phyloP scores from a whole-genome alignment of 2,888 invertebrate genomes.

The Noctua pronuba region DNA sequence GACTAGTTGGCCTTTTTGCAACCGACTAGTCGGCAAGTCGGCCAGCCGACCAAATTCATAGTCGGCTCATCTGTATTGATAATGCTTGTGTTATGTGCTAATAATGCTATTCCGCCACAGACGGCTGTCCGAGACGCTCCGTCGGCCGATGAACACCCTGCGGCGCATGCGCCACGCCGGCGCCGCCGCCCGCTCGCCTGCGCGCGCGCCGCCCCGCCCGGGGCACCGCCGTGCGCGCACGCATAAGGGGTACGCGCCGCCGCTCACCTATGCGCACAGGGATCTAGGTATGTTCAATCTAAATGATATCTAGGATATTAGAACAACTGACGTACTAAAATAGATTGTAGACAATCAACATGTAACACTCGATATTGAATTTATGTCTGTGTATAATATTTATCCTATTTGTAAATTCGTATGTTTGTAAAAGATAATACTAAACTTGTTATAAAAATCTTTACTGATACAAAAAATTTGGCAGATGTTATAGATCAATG shows the following conservation, averaged over 20 bases:
- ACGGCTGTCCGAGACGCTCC: constrained; percentile 97
- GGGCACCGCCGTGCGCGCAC: constrained; percentile 77
- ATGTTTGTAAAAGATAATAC: too few species aligned
- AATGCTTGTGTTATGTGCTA: background rate
- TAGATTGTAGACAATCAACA: too few species aligned
- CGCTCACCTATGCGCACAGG: constrained; percentile 75
- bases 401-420: too few species aligned
- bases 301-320: too few species aligned
- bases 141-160: constrained; percentile 97
- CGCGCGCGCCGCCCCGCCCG: constrained; percentile 73
- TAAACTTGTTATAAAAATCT: too few species aligned
- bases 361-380: background rate
- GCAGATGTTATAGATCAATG: too few species aligned
- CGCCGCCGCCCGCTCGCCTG: constrained; percentile 77
- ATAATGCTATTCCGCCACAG: constrained; percentile 65
- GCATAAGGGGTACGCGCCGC: constrained; percentile 85
- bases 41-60: background rate
- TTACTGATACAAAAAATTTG: too few species aligned
- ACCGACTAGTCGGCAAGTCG: too few species aligned
- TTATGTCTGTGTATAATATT: too few species aligned
- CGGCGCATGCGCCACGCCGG: constrained; percentile 92
- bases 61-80: background rate
- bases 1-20: too few species aligned
- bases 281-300: constrained; percentile 80
- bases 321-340: too few species aligned